Percentiles rank a stretch among this genome's conserved stretches.
Conservation (phyloP, 2,888 invertebrate species). For the Heteromyza rotundicornis region DNA sequence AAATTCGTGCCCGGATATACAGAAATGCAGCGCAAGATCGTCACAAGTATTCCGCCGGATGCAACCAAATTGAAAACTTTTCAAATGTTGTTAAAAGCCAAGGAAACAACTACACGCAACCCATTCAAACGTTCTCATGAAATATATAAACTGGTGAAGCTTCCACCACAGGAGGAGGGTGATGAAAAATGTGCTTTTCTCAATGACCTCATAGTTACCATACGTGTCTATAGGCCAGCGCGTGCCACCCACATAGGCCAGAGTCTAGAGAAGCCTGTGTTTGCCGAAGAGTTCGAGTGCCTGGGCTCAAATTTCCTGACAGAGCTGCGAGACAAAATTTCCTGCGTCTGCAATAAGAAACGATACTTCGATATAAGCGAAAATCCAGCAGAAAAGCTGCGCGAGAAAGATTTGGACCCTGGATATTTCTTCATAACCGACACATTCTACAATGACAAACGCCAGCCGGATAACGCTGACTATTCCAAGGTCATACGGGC, state of each 20-base stretch:
- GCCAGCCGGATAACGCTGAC: conserved; percentile 68
- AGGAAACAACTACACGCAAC: conserved; percentile 33
- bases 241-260: conserved; percentile 50
- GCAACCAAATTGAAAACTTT: conserved; percentile 33
- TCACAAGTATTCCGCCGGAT: conserved; percentile 21
- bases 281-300: conserved; percentile 68
- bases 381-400: conserved; percentile 57
- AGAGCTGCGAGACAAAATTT: conserved; percentile 76
- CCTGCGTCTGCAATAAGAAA: conserved; percentile 74
- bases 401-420: conserved; percentile 56
- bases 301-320: conserved; percentile 73
- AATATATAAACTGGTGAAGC: conserved; percentile 28
- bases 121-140: conserved; percentile 46
- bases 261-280: conserved; percentile 56
- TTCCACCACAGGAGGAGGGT: neutral
- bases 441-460: conserved; percentile 79
- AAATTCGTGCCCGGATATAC: conserved; percentile 36
- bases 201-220: conserved; percentile 61
- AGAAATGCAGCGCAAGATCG: conserved; percentile 28
- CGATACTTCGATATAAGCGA: conserved; percentile 69
- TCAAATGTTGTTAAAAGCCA: conserved; percentile 30
- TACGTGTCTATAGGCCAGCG: conserved; percentile 66
- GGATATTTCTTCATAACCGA: conserved; percentile 80
- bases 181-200: conserved; percentile 47
- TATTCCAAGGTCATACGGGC: conserved; percentile 70